Conservation (phyloP, 2,113 vertebrate genomes). For the Parus major region DNA sequence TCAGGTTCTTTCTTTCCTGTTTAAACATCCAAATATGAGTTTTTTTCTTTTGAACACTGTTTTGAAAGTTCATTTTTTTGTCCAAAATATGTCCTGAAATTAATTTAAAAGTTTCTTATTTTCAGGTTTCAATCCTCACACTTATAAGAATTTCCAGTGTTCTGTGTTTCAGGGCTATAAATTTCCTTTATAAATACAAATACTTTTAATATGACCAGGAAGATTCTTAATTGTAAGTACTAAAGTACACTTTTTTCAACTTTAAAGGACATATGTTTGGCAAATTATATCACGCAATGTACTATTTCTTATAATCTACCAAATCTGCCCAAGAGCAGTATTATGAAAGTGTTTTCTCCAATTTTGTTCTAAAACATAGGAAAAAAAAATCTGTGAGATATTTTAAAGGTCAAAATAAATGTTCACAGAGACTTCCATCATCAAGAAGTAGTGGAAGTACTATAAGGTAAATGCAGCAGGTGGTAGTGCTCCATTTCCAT, state of each 20-base stretch:
- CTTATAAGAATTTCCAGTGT: background rate
- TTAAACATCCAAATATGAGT: background rate
- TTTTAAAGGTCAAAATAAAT: background rate
- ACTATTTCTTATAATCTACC: background rate
- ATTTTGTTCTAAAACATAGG: background rate
- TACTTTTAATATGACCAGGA: background rate
- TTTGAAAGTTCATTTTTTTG: background rate
- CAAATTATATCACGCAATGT: background rate
- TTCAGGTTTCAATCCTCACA: background rate
- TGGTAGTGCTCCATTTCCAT: background rate
- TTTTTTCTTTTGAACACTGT: background rate
- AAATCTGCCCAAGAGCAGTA: background rate
- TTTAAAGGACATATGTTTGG: background rate
- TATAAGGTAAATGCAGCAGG: background rate
- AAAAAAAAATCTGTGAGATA: background rate
- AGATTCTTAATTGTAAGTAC: background rate
- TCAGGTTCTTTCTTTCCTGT: background rate
- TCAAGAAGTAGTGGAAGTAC: background rate
- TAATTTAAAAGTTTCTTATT: background rate
- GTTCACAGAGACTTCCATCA: background rate
- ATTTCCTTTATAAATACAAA: background rate
- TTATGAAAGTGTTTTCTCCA: background rate
- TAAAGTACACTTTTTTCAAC: background rate
- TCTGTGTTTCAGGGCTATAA: background rate
- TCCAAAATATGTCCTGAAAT: background rate